Base-by-base conservation (phyloP, 2,113 vertebrate genomes). In the Emydocephalus ijimae region DNA sequence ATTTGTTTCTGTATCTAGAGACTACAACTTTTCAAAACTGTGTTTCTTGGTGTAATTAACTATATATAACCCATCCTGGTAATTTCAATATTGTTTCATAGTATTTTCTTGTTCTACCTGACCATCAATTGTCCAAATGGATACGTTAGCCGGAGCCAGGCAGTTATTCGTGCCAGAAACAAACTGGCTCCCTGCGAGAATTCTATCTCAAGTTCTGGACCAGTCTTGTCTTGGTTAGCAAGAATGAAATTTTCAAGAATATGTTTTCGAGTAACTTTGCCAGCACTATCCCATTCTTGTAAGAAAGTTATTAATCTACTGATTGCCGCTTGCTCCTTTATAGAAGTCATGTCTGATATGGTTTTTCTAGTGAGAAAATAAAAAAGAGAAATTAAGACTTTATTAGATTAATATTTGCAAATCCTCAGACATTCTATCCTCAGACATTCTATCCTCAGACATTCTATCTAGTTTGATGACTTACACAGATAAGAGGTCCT, bases 91-190 rank as follows among this genome's bases (percentile, higher is more conserved):
- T 12, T 61, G 74, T 5, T 48, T 90, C 34, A 14, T 39, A 12
- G 5, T 8, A 18, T 10, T 24, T 15, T 26, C 50, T 87, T 85
- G 4, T 55, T n/a, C 52, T 55, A 52, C 0, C 1, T 64, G 69
- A 81, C 29, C 4, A 91, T 55, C 24, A 48, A 34, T 57, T 92
- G 43, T 24, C 90, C 85, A 74, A 94, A 96, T 95, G 96, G 98
- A 99, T 98, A 98, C 97, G 94, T 98, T 93, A 99, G 96, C 94
- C 98, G 98, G 54, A 98, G 97, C 97, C 98, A 98, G 12, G 97
- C 97, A n/a, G 97, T 98, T 88, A 98, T 90, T 55, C 98, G 97
- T 64, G 97, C 97, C 94, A 99, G 96, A 93, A 99, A 98, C 91
- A 99, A 97, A 93, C 98, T 99, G 94, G 97, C 97, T 52, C 98